phyloP scores from a whole-genome alignment of 2,888 invertebrate species.

The Yponomeuta cagnagella region DNA sequence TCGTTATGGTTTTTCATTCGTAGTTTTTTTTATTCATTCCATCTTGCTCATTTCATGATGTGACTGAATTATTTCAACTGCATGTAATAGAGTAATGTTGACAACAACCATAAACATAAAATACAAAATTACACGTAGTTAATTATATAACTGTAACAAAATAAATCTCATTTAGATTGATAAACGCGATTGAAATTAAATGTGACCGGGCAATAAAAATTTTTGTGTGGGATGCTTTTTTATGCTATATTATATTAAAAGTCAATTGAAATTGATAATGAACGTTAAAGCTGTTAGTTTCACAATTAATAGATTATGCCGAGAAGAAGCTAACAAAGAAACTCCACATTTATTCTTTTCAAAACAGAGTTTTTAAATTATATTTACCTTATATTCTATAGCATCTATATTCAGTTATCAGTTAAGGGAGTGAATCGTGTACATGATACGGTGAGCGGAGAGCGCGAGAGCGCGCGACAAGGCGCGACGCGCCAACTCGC shows the following conservation, averaged over 20 bases:
- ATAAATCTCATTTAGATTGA: constrained; percentile 10
- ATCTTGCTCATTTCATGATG: background rate
- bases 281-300: no score
- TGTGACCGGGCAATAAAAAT: constrained; percentile 1
- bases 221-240: background rate
- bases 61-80: background rate
- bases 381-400: background rate
- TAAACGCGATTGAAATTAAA: constrained; percentile 8
- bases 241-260: no score
- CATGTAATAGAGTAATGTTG: background rate
- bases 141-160: constrained; percentile 1
- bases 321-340: no score
- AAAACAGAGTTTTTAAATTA: no score
- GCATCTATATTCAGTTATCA: no score
- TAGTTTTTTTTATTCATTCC: no score
- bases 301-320: no score
- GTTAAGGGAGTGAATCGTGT: no score
- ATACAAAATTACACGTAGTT: background rate
- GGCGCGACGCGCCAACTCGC: constrained; percentile 18
- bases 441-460: no score
- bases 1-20: no score
- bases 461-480: background rate
- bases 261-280: no score
- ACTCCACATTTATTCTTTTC: no score
- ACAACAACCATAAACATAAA: background rate